These are phyloP conservation scores for Clarias laeviceps DNA, from an alignment of 2,797 vertebrate species.

Conservation along the genomic window DNA sequence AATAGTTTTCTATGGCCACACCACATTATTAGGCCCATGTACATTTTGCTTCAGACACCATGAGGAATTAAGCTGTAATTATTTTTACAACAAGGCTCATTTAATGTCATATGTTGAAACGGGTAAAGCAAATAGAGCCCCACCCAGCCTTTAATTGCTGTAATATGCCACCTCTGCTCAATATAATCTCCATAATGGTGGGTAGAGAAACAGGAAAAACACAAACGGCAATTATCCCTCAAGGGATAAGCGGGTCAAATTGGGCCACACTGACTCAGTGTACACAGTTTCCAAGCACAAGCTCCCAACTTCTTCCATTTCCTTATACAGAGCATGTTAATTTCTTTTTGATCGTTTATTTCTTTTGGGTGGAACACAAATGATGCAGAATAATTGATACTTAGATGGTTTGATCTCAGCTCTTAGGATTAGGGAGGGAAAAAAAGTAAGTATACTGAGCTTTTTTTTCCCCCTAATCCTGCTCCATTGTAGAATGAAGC, in stretches of 20 bases:
- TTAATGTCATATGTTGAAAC: conserved; percentile 84
- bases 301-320: conserved; percentile 9
- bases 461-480: neutral
- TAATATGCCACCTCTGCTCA: conserved; percentile 76
- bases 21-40: conserved; percentile 61
- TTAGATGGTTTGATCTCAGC: neutral
- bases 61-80: conserved; percentile 82
- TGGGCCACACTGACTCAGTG: conserved; percentile 62
- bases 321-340: neutral
- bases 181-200: conserved; percentile 74
- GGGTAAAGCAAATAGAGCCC: conserved; percentile 78
- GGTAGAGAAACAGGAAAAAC: conserved; percentile 74
- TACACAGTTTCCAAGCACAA: conserved; percentile 51
- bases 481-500: neutral
- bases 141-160: conserved; percentile 82
- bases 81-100: conserved; percentile 81
- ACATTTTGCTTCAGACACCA: conserved; percentile 75
- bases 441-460: neutral
- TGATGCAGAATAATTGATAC: conserved; percentile 29
- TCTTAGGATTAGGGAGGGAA: neutral
- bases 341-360: conserved; percentile 26
- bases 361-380: conserved; percentile 15
- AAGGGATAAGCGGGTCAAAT: conserved; percentile 54
- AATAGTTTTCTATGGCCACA: conserved; percentile 48
- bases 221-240: conserved; percentile 69